Conservation (phyloP, 2,797 vertebrate species). For the Sciaenops ocellatus region DNA sequence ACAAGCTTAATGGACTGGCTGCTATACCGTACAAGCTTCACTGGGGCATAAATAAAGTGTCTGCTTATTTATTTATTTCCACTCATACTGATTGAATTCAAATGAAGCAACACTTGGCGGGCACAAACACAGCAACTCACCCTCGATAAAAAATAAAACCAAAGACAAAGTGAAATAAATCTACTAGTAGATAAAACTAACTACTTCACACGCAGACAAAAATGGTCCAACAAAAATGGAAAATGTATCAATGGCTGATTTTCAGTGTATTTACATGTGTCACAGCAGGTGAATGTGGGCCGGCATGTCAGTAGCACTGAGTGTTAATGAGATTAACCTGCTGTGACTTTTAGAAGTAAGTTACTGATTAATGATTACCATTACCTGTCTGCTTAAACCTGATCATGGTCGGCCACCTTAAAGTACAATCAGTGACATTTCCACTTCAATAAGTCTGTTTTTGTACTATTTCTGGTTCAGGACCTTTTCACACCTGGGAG, state of each 20-base stretch:
- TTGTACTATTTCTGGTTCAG: neutral
- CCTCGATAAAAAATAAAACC: neutral
- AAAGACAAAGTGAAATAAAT: neutral
- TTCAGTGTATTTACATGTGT: neutral
- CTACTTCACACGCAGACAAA: neutral
- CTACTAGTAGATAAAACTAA: too few relatives aligned
- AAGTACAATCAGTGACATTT: neutral
- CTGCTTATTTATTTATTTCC: constrained; percentile 43
- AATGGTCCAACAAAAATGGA: neutral
- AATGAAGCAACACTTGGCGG: neutral
- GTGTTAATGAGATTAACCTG: constrained; percentile 45
- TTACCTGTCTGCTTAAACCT: neutral
- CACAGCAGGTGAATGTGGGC: neutral
- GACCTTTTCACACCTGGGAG: too few relatives aligned
- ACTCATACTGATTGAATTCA: neutral
- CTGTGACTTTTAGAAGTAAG: constrained; percentile 4
- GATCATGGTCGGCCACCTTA: neutral
- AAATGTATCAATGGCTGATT: neutral
- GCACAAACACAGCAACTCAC: neutral
- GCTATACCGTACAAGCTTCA: neutral
- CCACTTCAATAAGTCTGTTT: neutral
- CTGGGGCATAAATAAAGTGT: neutral
- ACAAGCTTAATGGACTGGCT: constrained; percentile 32
- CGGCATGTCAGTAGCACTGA: neutral
- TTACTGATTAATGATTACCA: neutral